These are phyloP conservation scores for Heliothis subflexa DNA, from an alignment of 1,140 invertebrate genomes.

Conservation along the genomic window DNA sequence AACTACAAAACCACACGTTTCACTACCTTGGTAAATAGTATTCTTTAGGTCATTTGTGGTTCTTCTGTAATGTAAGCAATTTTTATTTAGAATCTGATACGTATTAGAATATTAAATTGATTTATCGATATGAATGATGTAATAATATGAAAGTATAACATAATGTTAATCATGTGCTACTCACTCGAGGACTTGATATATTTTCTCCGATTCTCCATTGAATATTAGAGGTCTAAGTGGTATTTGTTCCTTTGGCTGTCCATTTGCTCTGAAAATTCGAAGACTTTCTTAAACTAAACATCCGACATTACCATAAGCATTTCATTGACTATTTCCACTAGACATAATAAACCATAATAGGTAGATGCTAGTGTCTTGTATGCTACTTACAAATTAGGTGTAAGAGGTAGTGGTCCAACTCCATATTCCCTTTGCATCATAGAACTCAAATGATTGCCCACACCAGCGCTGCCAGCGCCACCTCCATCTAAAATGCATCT, in stretches of 20 bases:
- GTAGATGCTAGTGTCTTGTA: background rate
- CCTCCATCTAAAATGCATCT: slow-evolving; percentile 18
- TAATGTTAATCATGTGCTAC: slow-evolving; percentile 71
- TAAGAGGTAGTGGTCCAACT: slow-evolving; percentile 70
- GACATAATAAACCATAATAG: too few relatives aligned
- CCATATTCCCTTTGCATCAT: slow-evolving; percentile 85
- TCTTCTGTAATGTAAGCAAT: slow-evolving; percentile 81
- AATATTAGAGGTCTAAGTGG: slow-evolving; percentile 91
- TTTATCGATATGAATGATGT: slow-evolving; percentile 40
- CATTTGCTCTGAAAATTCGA: slow-evolving; percentile 71
- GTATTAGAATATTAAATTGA: slow-evolving; percentile 32
- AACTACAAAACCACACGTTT: slow-evolving; percentile 70
- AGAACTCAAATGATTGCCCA: slow-evolving; percentile 83
- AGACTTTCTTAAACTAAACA: background rate
- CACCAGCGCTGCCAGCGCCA: slow-evolving; percentile 49
- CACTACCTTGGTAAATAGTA: slow-evolving; percentile 82
- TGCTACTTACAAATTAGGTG: slow-evolving; percentile 81
- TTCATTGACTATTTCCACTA: background rate
- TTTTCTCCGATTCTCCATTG: slow-evolving; percentile 89
- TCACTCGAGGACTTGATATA: slow-evolving; percentile 90
- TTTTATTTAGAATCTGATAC: slow-evolving; percentile 53
- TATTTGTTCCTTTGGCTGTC: slow-evolving; percentile 89
- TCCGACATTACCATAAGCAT: background rate
- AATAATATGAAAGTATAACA: background rate
- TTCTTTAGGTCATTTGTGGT: slow-evolving; percentile 84